Conservation (phyloP, 2,888 invertebrate species). For the Antheraea yamamai region DNA sequence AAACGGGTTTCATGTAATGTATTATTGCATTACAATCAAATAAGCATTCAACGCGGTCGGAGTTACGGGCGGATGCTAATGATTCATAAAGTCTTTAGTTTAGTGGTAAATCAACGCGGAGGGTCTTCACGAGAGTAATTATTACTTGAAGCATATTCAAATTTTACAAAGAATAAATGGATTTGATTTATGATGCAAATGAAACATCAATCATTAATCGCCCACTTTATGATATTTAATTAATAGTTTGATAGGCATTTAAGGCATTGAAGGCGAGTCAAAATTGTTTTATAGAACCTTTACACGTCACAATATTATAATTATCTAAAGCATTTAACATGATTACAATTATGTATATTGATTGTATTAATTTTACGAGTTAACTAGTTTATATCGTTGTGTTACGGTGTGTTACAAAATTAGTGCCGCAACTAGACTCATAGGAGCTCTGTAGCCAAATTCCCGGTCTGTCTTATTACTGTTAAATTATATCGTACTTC, state of each 20-base stretch:
- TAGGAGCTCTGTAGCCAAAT: too few species aligned
- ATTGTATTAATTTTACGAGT: neutral
- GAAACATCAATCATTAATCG: neutral
- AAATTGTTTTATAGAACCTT: neutral
- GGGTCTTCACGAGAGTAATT: neutral
- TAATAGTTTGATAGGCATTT: neutral
- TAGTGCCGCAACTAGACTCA: too few species aligned
- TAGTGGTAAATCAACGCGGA: neutral
- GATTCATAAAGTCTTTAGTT: neutral
- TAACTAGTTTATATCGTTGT: neutral
- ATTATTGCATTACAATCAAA: too few species aligned
- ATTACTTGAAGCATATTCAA: neutral
- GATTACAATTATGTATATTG: neutral
- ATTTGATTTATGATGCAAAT: neutral
- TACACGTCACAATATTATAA: neutral
- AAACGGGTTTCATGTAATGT: too few species aligned
- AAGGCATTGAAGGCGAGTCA: neutral
- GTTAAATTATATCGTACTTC: too few species aligned
- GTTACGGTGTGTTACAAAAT: neutral
- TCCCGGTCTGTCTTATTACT: too few species aligned
- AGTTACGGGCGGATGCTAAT: neutral
- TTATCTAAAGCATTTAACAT: neutral
- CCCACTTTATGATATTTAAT: conserved; percentile 6
- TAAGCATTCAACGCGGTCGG: neutral
- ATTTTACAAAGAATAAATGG: neutral